phyloP scores from a whole-genome alignment of 2,888 invertebrate genomes.

The Helicoverpa assulta region DNA sequence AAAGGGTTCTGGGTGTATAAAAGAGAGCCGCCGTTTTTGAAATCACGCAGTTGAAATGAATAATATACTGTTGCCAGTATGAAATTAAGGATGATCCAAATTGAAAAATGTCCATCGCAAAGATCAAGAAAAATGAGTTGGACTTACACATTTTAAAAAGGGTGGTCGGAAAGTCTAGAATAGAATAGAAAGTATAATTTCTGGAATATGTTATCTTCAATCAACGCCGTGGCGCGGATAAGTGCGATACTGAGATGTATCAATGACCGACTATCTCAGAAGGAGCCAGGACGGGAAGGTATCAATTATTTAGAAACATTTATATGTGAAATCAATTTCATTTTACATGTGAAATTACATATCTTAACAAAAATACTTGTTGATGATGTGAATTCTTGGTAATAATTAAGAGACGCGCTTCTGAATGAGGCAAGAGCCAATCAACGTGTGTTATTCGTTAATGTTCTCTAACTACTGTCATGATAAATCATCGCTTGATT shows the following conservation, averaged over 20 bases:
- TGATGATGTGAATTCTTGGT: constrained; percentile 44
- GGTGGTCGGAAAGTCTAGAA: background rate
- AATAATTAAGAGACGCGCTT: constrained; percentile 44
- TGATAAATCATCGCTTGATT: constrained; percentile 74
- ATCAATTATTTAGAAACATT: constrained; percentile 20
- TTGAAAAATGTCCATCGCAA: no score
- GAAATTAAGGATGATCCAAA: no score
- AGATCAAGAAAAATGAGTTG: no score
- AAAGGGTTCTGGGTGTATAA: constrained; percentile 6
- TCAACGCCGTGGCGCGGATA: constrained; percentile 54
- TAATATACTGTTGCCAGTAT: background rate
- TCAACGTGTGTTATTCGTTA: constrained; percentile 52
- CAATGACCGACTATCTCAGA: constrained; percentile 35
- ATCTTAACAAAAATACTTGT: constrained; percentile 43
- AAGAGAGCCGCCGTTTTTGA: background rate
- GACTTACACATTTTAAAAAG: background rate
- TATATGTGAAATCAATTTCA: constrained; percentile 25
- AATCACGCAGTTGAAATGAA: background rate
- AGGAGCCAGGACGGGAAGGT: constrained; percentile 40
- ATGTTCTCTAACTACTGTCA: constrained; percentile 59
- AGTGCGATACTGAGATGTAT: constrained; percentile 16
- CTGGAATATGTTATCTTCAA: constrained; percentile 16
- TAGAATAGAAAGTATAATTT: background rate
- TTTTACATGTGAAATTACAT: constrained; percentile 28
- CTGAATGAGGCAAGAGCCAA: constrained; percentile 32